phyloP scores from a whole-genome alignment of 1,140 invertebrate genomes.

The Dendroctonus valens region DNA sequence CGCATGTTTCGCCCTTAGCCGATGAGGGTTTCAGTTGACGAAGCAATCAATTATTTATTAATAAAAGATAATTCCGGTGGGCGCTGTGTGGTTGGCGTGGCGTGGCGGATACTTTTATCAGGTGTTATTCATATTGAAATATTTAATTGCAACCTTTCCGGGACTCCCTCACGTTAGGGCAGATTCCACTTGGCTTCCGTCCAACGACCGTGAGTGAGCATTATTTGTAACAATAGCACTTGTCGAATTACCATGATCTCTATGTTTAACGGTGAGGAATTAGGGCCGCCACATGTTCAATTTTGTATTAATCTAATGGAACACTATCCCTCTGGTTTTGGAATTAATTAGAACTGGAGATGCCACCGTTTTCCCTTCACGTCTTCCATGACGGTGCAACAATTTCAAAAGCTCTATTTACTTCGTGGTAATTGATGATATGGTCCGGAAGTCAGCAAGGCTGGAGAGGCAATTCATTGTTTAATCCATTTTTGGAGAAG shows the following conservation, averaged over 20 bases:
- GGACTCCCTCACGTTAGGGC: constrained; percentile 17
- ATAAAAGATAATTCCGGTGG: no score
- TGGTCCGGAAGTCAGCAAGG: constrained; percentile 20
- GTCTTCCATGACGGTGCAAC: constrained; percentile 23
- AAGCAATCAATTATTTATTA: no score
- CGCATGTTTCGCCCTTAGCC: no score
- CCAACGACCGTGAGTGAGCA: constrained; percentile 36
- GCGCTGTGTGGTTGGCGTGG: no score
- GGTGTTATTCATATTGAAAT: constrained; percentile 39
- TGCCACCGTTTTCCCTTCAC: constrained; percentile 26
- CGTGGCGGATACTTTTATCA: constrained; percentile 32
- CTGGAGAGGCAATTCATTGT: constrained; percentile 12
- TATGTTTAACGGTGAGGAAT: constrained; percentile 35
- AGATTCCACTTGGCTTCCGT: constrained; percentile 36
- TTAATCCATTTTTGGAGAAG: constrained; percentile 7
- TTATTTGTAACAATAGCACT: constrained; percentile 44
- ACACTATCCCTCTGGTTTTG: constrained; percentile 41
- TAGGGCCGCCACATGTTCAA: constrained; percentile 41
- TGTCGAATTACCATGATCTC: constrained; percentile 40
- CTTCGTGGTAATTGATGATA: constrained; percentile 24
- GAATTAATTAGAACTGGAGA: constrained; percentile 44
- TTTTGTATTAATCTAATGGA: constrained; percentile 42
- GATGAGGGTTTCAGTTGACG: no score
- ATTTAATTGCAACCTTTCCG: constrained; percentile 39
- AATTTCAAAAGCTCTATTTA: constrained; percentile 26